Evolutionary conservation across 2,888 invertebrate species (phyloP).

Genomic region (Ophion slaviceki): DNA sequence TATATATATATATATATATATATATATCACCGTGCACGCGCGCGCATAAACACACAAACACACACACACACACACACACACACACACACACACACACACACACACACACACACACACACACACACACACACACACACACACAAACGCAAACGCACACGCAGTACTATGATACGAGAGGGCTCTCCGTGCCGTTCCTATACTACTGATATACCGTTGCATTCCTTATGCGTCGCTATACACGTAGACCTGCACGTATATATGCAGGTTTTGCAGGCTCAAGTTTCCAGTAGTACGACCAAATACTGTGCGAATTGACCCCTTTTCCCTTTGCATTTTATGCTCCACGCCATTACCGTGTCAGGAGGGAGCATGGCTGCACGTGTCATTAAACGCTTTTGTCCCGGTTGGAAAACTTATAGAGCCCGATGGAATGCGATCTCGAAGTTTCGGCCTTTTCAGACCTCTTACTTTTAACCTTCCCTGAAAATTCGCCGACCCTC

Average conservation of each 20-base stretch:
- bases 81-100: no score
- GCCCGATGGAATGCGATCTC: constrained; percentile 29
- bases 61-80: no score
- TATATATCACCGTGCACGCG: no score
- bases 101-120: no score
- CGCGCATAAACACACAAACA: no score
- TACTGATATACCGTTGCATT: constrained; percentile 28
- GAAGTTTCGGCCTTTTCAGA: constrained; percentile 26
- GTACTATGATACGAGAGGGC: constrained; percentile 2
- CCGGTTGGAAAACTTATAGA: constrained; percentile 48
- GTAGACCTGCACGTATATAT: background rate
- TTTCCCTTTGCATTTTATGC: constrained; percentile 49
- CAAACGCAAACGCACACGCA: background rate
- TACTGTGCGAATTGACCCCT: constrained; percentile 23
- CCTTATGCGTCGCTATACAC: constrained; percentile 2
- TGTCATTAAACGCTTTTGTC: constrained; percentile 62
- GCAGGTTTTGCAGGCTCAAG: constrained; percentile 6
- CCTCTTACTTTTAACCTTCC: background rate
- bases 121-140: no score
- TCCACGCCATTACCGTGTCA: constrained; percentile 48
- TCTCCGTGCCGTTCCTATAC: background rate
- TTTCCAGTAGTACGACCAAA: constrained; percentile 39
- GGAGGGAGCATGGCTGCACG: constrained; percentile 44
- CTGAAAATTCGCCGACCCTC: background rate
- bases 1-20: background rate